phyloP scores from a whole-genome alignment of 1,140 invertebrate genomes.

The Megathymus violae region DNA sequence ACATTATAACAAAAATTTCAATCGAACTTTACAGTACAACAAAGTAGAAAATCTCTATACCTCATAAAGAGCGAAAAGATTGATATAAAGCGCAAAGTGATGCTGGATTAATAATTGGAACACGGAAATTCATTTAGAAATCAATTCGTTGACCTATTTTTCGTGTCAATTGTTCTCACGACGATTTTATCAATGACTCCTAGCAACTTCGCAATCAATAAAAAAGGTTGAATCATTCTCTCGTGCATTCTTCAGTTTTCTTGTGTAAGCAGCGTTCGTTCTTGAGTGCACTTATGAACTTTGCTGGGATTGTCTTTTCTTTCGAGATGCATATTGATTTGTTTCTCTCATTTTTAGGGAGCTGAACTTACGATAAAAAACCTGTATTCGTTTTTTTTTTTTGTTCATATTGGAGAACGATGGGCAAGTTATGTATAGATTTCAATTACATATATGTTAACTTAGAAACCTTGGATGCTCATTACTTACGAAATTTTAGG shows the following conservation, averaged over 20 bases:
- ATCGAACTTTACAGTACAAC: too few species aligned
- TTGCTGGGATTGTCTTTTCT: background rate
- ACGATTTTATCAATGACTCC: conserved; percentile 28
- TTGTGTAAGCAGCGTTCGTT: conserved; percentile 14
- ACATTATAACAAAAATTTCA: too few species aligned
- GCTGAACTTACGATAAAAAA: too few species aligned
- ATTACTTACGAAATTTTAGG: too few species aligned
- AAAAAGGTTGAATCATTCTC: background rate
- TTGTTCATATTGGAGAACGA: too few species aligned
- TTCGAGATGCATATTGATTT: background rate
- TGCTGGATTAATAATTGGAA: background rate
- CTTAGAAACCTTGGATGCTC: too few species aligned
- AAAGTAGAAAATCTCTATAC: too few species aligned
- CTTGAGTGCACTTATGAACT: background rate
- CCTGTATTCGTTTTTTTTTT: too few species aligned
- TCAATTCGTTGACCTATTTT: conserved; percentile 25
- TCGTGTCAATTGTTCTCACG: conserved; percentile 30
- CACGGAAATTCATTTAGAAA: conserved; percentile 27
- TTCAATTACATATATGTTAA: too few species aligned
- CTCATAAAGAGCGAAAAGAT: too few species aligned
- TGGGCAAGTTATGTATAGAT: too few species aligned
- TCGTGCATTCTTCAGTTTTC: conserved; percentile 5
- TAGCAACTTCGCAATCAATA: conserved; percentile 27
- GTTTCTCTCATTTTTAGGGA: too few species aligned
- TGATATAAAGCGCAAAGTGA: conserved; percentile 3